Evolutionary conservation across 30 jellyfish, hydroid and myxozoan genomes (phyloP), one percentile per base, ranked within the genome.

Genomic region (Aurelia aurita): DNA sequence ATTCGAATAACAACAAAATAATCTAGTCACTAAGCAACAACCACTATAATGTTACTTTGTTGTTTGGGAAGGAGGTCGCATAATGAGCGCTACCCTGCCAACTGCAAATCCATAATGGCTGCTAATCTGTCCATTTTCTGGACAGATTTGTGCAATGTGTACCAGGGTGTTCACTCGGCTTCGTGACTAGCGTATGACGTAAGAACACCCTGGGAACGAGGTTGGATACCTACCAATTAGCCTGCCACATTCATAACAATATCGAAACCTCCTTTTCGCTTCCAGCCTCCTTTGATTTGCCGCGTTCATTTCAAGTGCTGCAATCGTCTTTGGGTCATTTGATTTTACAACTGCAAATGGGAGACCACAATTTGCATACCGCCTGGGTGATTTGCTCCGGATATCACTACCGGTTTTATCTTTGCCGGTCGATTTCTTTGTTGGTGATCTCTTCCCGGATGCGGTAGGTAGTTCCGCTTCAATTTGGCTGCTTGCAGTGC

Each of bases 221-320:
- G 1, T 9, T 8, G 15, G 16, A 39, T 34, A 63, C 91, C 2
- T 58, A 91, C 98, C 98, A 21, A 85, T 62, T 7, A 79, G 82
- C 34, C 98, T 77, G 18, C 98, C 98, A 23, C 98, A 91, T 51
- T 87, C 96, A 68, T 91, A 86, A 57, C 98, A 91, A 49, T 91
- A 91, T 63, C 94, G 35, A 65, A 91, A 81, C 46, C 96, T 78
- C 78, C 93, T 85, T 58, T 82, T 86, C 49, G 91, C 87, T 20
- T 77, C 96, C 9, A 77, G 87, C 32, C 89, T 28, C 76, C 85
- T 64, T 39, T 86, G 87, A 66, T 86, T 86, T 61, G 82, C 87
- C 34, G 87, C 94, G 61, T 84, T 73, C 80, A 49, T 71, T 35
- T 59, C 94, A 21, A 84, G 80, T 7, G 94, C 87, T 3, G 94